These are phyloP conservation scores for Trichacis sp. DNA, from an alignment of 2,888 invertebrate genomes.

Conservation along the genomic window DNA sequence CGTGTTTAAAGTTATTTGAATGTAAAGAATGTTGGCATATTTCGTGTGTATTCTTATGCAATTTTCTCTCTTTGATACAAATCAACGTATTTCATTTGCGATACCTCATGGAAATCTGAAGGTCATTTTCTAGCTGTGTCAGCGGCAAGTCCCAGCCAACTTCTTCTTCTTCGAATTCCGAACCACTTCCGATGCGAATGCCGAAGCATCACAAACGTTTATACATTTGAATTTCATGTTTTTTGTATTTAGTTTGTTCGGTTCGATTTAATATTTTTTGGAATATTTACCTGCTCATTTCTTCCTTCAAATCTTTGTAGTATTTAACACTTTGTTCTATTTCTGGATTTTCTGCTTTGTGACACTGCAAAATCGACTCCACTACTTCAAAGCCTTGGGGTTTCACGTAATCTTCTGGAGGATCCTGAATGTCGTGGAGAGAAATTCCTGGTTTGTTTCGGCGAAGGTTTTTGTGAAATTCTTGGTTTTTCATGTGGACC, in stretches of 20 bases:
- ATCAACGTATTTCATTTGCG: constrained; percentile 22
- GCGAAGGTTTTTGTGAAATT: constrained; percentile 76
- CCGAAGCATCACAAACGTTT: constrained; percentile 63
- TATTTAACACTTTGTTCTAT: constrained; percentile 63
- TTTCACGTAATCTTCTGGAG: constrained; percentile 73
- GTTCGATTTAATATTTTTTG: not conserved
- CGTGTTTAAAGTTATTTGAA: no score
- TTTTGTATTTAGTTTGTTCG: constrained; percentile 19
- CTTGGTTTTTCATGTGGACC: constrained; percentile 78
- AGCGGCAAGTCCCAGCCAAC: constrained; percentile 75
- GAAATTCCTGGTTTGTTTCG: constrained; percentile 75
- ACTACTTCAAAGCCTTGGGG: constrained; percentile 76
- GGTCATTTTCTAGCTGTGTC: constrained; percentile 69
- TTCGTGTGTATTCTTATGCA: no score
- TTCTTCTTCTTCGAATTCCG: constrained; percentile 71
- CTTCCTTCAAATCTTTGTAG: constrained; percentile 66
- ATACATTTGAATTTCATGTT: constrained; percentile 55
- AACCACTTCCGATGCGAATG: constrained; percentile 68
- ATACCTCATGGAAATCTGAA: constrained; percentile 65
- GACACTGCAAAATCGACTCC: constrained; percentile 69
- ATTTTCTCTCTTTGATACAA: no score
- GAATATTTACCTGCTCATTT: constrained; percentile 69
- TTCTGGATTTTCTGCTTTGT: constrained; percentile 60
- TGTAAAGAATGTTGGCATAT: no score
- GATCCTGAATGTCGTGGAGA: constrained; percentile 71